Conservation (phyloP, 2,888 invertebrate species). For the Andrena camellia region DNA sequence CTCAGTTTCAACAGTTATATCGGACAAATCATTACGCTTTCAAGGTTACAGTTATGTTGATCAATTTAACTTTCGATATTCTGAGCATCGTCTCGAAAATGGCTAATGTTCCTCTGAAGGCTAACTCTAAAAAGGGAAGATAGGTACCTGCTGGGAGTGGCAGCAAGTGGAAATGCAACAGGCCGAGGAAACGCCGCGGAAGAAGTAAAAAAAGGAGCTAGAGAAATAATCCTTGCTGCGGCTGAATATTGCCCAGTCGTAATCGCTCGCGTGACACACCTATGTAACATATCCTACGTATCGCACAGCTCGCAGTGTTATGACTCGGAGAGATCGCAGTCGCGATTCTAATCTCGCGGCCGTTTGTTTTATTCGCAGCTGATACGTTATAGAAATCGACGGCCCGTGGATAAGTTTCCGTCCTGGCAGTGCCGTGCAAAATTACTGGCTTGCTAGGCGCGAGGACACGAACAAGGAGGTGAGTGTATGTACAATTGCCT, state of each 20-base stretch:
- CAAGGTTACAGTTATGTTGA: neutral
- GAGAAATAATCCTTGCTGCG: conserved; percentile 59
- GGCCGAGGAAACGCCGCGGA: neutral
- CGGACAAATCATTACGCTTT: neutral
- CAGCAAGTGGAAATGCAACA: conserved; percentile 22
- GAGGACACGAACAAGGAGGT: neutral
- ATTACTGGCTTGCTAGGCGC: neutral
- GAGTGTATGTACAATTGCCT: neutral
- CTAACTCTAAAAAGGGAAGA: neutral
- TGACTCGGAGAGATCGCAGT: conserved; percentile 57
- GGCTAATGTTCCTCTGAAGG: neutral
- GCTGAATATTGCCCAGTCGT: conserved; percentile 35
- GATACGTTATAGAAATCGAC: conserved; percentile 40
- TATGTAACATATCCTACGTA: conserved; percentile 29
- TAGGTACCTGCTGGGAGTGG: neutral
- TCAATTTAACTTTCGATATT: neutral
- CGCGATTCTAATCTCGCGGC: conserved; percentile 53
- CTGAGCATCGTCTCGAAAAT: neutral
- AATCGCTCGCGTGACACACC: conserved; percentile 63
- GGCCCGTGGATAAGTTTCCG: conserved; percentile 3
- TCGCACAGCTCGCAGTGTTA: conserved; percentile 36
- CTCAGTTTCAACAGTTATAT: neutral
- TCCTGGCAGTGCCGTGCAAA: neutral
- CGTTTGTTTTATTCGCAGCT: conserved; percentile 51
- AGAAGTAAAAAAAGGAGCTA: conserved; percentile 54